phyloP scores from a whole-genome alignment of 2,113 vertebrate genomes.

The Phaethornis superciliosus region DNA sequence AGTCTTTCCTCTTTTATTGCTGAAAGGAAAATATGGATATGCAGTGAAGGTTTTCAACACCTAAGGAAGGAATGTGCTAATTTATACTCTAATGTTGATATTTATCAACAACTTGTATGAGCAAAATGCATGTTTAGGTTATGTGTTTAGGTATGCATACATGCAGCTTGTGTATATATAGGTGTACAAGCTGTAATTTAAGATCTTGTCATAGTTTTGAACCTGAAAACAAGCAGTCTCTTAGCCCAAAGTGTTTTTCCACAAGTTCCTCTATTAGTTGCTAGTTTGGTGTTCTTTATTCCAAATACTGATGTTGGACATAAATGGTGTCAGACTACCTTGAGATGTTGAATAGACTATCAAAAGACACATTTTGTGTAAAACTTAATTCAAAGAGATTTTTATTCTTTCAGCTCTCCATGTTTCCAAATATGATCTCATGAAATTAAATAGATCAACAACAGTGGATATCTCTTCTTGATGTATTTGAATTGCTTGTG shows the following conservation, averaged over 20 bases:
- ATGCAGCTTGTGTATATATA: neutral
- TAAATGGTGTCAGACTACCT: neutral
- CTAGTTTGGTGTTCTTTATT: neutral
- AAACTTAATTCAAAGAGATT: neutral
- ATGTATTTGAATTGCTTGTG: conserved; percentile 27
- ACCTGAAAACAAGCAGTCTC: neutral
- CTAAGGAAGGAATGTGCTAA: neutral
- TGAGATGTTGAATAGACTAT: neutral
- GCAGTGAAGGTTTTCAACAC: neutral
- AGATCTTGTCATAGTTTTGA: neutral
- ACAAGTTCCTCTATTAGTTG: neutral
- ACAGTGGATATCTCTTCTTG: neutral
- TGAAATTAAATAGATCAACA: conserved; percentile 18
- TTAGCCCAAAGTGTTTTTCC: neutral
- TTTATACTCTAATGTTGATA: neutral
- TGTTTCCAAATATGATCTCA: conserved; percentile 1
- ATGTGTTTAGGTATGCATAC: neutral
- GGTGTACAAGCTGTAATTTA: neutral
- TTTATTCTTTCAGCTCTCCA: neutral
- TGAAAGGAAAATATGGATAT: neutral
- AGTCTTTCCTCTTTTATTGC: neutral
- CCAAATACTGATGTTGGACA: neutral
- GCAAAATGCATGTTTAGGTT: neutral
- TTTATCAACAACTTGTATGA: neutral
- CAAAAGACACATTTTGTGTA: neutral